Base-by-base conservation (phyloP, 1,140 invertebrate genomes). In the Drosophila kanapiae region DNA sequence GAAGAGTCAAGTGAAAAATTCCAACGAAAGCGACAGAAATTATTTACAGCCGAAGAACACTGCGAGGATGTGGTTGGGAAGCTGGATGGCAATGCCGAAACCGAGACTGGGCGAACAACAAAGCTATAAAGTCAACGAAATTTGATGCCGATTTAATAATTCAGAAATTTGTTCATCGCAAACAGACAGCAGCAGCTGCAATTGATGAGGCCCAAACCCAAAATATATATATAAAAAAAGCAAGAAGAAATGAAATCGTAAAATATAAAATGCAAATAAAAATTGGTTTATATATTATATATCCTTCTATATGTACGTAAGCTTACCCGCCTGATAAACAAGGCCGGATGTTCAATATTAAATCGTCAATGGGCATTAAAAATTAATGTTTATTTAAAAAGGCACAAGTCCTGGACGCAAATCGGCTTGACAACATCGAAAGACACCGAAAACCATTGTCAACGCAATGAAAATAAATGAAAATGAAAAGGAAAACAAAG, bases 371-470 rank as follows among this genome's bases (percentile, higher is more conserved):
- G 38, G 53, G 60, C 81, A 84, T 84, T 84, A 84, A 72, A 84
- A 78, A 80, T 84, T 77, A 84, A 84, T 80, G 72, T 77, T 84
- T 69, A 84, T 84, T 84, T 84, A 84, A 84, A 84, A 84, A 77
- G 77, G 65, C 77, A 76, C 42, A 75, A 70, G 68, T 61, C 61
- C 57, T 49, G 40, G 40, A 61, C 59, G 29, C 51, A 83, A 76
- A 83, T 83, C 80, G 80, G 80, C 61, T 84, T 84, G 42, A 51
- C 48, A 65, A 65, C 23, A 29, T 51, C 27, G 14, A 54, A 69
- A 45, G 70, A 51, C 35, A 54, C 40, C 16, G 33, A 42, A 40
- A 64, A 48, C 43, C 59, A 78, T 59, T 78, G 80, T 78, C 76
- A 83, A 83, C 61, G 64, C 47, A 43, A 74, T 71, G 42, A 65